Percentiles rank a stretch among this genome's conserved stretches.
Conservation (phyloP, 2,888 invertebrate genomes). For the Epinotia bilunana region DNA sequence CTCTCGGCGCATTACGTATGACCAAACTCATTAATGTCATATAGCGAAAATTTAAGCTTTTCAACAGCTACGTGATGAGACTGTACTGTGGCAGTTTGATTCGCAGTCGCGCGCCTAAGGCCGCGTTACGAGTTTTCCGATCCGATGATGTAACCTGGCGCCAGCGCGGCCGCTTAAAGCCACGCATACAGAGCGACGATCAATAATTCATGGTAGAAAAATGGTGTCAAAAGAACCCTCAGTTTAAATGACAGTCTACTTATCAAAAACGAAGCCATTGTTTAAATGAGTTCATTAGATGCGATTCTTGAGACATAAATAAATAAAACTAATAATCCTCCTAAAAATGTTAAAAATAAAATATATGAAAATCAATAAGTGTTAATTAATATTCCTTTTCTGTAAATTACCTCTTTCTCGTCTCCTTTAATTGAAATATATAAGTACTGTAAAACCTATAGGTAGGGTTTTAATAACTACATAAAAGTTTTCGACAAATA, state of each 20-base stretch:
- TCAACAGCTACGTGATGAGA: constrained; percentile 73
- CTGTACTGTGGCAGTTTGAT: constrained; percentile 60
- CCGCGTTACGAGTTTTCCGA: constrained; percentile 74
- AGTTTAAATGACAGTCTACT: constrained; percentile 35
- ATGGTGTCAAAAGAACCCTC: constrained; percentile 50
- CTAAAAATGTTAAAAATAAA: too few species aligned
- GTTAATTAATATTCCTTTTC: constrained; percentile 20
- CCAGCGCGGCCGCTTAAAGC: constrained; percentile 54
- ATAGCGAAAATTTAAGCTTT: constrained; percentile 76
- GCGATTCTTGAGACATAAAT: too few species aligned
- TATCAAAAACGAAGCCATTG: constrained; percentile 27
- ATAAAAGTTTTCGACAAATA: background rate
- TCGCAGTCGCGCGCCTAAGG: constrained; percentile 67
- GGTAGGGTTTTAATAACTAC: background rate
- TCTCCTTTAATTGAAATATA: background rate
- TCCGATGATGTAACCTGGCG: constrained; percentile 79
- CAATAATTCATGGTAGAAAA: constrained; percentile 54
- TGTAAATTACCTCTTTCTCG: constrained; percentile 30
- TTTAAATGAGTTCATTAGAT: constrained; percentile 27
- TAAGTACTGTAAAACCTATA: background rate
- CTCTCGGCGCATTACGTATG: constrained; percentile 59
- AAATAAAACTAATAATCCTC: too few species aligned
- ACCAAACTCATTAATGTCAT: constrained; percentile 73
- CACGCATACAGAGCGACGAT: constrained; percentile 52
- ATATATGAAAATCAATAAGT: too few species aligned